Conservation (phyloP, 2,888 invertebrate species). For the Dynastes maya region DNA sequence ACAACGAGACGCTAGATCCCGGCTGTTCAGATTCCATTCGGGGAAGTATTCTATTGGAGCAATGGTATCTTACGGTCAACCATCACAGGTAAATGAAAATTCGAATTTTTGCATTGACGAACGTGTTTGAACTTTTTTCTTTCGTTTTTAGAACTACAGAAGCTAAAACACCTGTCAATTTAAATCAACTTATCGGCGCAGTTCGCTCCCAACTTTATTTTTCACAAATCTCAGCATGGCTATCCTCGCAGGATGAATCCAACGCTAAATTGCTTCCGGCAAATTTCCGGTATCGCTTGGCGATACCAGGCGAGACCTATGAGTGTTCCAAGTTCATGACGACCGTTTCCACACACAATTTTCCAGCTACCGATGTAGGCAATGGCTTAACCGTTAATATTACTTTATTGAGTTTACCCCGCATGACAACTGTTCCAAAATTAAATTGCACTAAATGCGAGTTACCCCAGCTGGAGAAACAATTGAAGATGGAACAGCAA, state of each 20-base stretch:
- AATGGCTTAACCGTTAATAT: slow-evolving; percentile 77
- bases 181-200: slow-evolving; percentile 90
- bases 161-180: slow-evolving; percentile 71
- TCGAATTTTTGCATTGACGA: slow-evolving; percentile 34
- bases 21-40: slow-evolving; percentile 22
- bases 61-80: slow-evolving; percentile 84
- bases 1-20: slow-evolving; percentile 26
- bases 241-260: slow-evolving; percentile 72
- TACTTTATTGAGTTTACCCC: slow-evolving; percentile 80
- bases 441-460: slow-evolving; percentile 70
- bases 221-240: slow-evolving; percentile 97
- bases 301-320: slow-evolving; percentile 78
- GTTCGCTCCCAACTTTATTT: slow-evolving; percentile 96
- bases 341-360: slow-evolving; percentile 78
- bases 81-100: slow-evolving; percentile 72
- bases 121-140: background rate
- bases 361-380: slow-evolving; percentile 81
- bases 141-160: slow-evolving; percentile 67
- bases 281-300: slow-evolving; percentile 80
- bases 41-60: slow-evolving; percentile 79
- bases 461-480: slow-evolving; percentile 52
- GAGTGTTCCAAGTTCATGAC: slow-evolving; percentile 73
- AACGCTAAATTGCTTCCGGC: slow-evolving; percentile 59
- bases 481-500: slow-evolving; percentile 58
- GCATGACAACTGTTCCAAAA: slow-evolving; percentile 71